Conservation (phyloP, 1,140 invertebrate genomes). For the Hylaeus anthracinus region DNA sequence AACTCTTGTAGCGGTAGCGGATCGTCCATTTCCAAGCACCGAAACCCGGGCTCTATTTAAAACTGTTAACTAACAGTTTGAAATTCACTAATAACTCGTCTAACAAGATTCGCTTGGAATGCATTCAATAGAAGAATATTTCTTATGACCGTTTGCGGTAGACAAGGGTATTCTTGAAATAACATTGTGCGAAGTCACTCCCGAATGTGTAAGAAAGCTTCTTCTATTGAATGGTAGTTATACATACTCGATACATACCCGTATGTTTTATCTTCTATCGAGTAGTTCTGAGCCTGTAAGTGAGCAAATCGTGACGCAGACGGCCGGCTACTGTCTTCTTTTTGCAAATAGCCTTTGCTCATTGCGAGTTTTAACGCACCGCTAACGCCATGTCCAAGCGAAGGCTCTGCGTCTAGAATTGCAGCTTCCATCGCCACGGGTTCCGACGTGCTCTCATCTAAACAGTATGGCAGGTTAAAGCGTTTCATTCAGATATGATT, state of each 20-base stretch:
- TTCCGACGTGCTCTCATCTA: slow-evolving; percentile 74
- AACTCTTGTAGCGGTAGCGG: slow-evolving; percentile 61
- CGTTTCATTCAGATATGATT: not conserved
- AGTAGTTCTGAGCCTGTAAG: slow-evolving; percentile 95
- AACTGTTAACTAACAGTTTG: slow-evolving; percentile 66
- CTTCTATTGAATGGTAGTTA: slow-evolving; percentile 46
- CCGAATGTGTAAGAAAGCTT: slow-evolving; percentile 48
- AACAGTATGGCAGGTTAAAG: not conserved
- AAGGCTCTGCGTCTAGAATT: slow-evolving; percentile 97
- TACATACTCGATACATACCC: slow-evolving; percentile 82
- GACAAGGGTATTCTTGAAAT: too few relatives aligned
- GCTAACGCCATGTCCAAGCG: slow-evolving; percentile 94
- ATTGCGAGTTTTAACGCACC: slow-evolving; percentile 95
- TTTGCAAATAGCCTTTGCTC: slow-evolving; percentile 97
- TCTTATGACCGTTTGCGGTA: slow-evolving; percentile 30
- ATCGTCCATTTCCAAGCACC: slow-evolving; percentile 63
- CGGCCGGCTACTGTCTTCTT: slow-evolving; percentile 87
- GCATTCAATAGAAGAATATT: slow-evolving; percentile 53
- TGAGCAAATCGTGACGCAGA: slow-evolving; percentile 88
- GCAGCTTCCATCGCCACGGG: slow-evolving; percentile 83
- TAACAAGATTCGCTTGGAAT: slow-evolving; percentile 48
- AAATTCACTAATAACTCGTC: slow-evolving; percentile 64
- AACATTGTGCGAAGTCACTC: too few relatives aligned
- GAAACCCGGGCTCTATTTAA: slow-evolving; percentile 62
- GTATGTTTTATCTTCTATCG: slow-evolving; percentile 97